Evolutionary conservation across 1,140 invertebrate species (phyloP), one percentile per base, ranked within the genome.

Genomic region (Drosophila gunungcola): DNA sequence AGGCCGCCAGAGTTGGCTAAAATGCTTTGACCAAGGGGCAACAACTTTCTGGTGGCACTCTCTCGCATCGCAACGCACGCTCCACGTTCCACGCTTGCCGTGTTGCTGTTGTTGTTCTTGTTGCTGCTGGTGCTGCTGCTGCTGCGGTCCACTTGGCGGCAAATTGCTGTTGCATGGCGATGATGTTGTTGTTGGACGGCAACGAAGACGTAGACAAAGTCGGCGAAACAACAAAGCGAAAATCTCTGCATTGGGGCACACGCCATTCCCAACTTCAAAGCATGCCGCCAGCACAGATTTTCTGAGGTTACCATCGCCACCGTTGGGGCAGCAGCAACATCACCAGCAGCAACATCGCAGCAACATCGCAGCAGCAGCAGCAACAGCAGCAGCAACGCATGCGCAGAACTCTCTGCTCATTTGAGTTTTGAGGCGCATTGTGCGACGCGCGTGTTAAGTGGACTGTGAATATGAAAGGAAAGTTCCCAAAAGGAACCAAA

Each of bases 261-360:
- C 90, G 90, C 90, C 90, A 91, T 91, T 91, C 88, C 80, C 83
- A 91, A 90, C 85, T 91, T 91, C 83, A 91, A 91, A 91, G 90
- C 36, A 49, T 13, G 73, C 90, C 90, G 90, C 76, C 67, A 88
- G 81, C 88, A 85, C 81, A 85, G 78, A 85, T 91, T 91, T 90
- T 91, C 90, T 91, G 90, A 91, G 86, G 90, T 82, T 85, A 80
- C 82, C 85, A 49, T 76, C 77, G 90, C 90, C 90, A 86, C 85
- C 74, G 90, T 88, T 79, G 80, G 78, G 68, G 85, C 85, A 80
- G 77, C 84, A 70, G 34, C 78, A 65, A 25, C 34, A 54, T 7
- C 57, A 41, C 10, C 45, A 45, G 12, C 78, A 54, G 11, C 38
- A 63, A 5, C 57, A 54, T 27, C 55, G 51, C 38, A 38, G 12